Base-by-base conservation (phyloP, 2,888 invertebrate genomes). In the Odiellus spinosus region DNA sequence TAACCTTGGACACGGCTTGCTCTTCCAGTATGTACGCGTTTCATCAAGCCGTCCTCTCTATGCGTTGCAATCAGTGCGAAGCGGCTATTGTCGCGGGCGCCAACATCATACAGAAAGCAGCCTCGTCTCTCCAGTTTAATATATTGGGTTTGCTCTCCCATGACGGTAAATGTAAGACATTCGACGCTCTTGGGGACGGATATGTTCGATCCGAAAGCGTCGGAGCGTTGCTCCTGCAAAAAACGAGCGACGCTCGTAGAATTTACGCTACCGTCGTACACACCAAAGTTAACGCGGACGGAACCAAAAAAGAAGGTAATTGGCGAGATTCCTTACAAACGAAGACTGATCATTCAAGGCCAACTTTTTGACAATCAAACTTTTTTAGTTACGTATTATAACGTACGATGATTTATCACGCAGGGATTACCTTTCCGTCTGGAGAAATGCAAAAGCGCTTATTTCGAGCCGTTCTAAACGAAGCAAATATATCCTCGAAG, bases 221-320 rank as follows among this genome's bases (percentile, higher is more conserved):
- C 3, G 76, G 74, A 3, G 76, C 77, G 0, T 60, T 80, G 34
- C 76, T 79, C 57, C 61, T 88, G 15, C 86, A 88, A 63, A 82
- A 77, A 56, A 73, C 73, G 20, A 72, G 74, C 26, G 72, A 68
- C 40, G 85, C 90, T 4, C 76, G 76, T 50, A 74, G 93, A 55
- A 75, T 82, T 8, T 93, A 93, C 66, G 84, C 87, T 18, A 79
- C 84, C 0, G 73, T 93, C 51, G 71, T 95, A 48, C 85, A 86
- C 63, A 81, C 85, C 33, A 85, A 83, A 66, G 80, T 78, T 42
- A 96, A 96, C 69, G 85, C 84, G 2, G 96, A 96, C 67, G 96
- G 96, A 36, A 70, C 74, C 69, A 95, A 95, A 70, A 80, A 65
- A 4, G 26, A 26, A 26, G 26, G 26, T 26, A 26, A 26, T 4